Conservation (phyloP, 2,888 invertebrate species). For the Calliphora vomitoria region DNA sequence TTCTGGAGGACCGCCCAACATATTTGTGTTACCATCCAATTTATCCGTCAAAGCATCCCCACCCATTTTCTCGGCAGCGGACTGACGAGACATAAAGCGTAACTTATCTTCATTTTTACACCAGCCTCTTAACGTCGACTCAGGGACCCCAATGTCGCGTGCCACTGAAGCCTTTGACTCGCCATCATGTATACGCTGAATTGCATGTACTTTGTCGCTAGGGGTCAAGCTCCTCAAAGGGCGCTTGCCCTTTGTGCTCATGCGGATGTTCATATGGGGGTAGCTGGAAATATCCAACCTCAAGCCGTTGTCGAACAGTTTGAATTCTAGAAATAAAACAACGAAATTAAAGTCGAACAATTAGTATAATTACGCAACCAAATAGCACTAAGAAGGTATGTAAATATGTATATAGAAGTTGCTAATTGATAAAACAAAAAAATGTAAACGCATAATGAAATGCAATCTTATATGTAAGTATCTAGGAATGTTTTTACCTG, state of each 20-base stretch:
- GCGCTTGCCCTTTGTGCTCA: conserved; percentile 91
- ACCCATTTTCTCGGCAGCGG: conserved; percentile 88
- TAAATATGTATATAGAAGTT: neutral
- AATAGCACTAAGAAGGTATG: neutral
- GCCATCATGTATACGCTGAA: conserved; percentile 92
- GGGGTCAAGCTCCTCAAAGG: conserved; percentile 91
- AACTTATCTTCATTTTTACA: conserved; percentile 94
- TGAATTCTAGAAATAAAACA: conserved; percentile 79
- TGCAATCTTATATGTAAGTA: neutral
- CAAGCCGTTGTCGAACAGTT: conserved; percentile 84
- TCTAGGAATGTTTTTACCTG: neutral
- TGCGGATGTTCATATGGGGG: conserved; percentile 84
- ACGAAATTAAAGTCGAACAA: conserved; percentile 1
- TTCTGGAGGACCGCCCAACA: conserved; percentile 81
- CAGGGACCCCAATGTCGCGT: conserved; percentile 93
- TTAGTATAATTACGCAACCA: conserved; percentile 12
- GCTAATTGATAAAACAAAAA: conserved; percentile 15
- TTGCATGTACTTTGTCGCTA: conserved; percentile 92
- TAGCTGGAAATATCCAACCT: conserved; percentile 84
- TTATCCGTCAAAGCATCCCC: conserved; percentile 82
- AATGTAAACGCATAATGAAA: neutral
- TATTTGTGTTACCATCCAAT: conserved; percentile 78
- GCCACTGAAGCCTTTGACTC: conserved; percentile 95
- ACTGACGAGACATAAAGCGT: conserved; percentile 89
- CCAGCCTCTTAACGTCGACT: conserved; percentile 94